Base-by-base conservation (phyloP, 2,797 vertebrate species). In the Lutjanus argentimaculatus region DNA sequence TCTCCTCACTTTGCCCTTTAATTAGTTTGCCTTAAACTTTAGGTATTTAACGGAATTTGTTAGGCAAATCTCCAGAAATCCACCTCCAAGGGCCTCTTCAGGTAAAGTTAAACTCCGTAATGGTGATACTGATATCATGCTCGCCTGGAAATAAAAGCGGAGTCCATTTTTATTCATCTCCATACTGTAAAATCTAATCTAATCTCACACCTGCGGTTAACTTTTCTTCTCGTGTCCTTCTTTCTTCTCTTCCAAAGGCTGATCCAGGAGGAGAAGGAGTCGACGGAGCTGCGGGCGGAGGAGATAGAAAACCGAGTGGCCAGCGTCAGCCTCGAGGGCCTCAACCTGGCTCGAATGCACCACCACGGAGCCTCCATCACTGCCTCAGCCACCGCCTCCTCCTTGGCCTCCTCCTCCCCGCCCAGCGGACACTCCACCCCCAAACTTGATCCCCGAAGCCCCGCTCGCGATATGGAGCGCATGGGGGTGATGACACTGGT, bases 401-500 rank as follows among this genome's bases (percentile, higher is more conserved):
- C 99, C 0, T 94, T 99, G 86, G 97, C 99, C 75, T 98, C 97
- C 42, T 99, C 99, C 40, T 99, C 99, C 45, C 99, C 99, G 36
- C 99, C 99, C 21, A 99, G 98, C 0, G 98, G 99, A 61, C 98
- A 98, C 93, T 99, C 98, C 13, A 98, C 98, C 21, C 99, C 99
- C 57, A 99, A 99, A 79, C 97, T 99, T 36, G 98, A 98, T 61
- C 97, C 97, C 1, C 96, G 98, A 72, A 99, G 98, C 79, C 98
- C 98, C 7, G 97, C 98, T 52, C 93, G 97, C 4, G 98, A 99
- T 89, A 99, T 99, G 97, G 98, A 99, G 88, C 97, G 99, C 58
- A 99, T 99, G 98, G 99, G 99, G 42, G 96, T 98, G 82, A 99
- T 99, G 98, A 99, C 99, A 0, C 95, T 99, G 97, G 99, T 99